Base-by-base conservation (phyloP, 2,113 vertebrate genomes). In the Phaetusa simplex region DNA sequence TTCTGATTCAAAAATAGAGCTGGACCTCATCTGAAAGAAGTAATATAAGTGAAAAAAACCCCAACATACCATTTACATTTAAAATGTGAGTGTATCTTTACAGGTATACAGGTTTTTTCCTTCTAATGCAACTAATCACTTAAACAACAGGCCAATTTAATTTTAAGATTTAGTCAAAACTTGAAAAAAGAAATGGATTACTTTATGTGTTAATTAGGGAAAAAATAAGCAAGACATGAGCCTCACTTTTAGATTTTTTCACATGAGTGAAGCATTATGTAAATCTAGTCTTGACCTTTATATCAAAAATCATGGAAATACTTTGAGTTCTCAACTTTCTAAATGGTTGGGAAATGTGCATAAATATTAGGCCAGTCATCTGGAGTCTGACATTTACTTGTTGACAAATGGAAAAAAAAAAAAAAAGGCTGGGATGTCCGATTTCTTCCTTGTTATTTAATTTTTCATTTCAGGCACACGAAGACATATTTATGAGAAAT, bases 371-470 rank as follows among this genome's bases (percentile, higher is more conserved):
- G 26, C 27, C 19, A 67, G 45, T 94, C 72, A 94, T 93, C 80
- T 94, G 95, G 80, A 86, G 32, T 88, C 59, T 95, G 90, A 95
- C 76, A 95, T 88, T 95, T 97, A 59, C n/a, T 70, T 78, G 29
- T 45, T 94, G 85, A 80, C 36, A 58, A 92, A 82, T 42, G 3
- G 3, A 42, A 65, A 62, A 47, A n/a, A 8, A 74, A 61, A 4
- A 23, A 30, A 65, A 58, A 29, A 49, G 52, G 1, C 8, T 32
- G 16, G 11, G 40, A 40, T 65, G 27, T 55, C 52, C 49, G 61
- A 69, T 76, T 93, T 49, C 8, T 85, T 86, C 10, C 9, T 71
- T 52, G 30, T 74, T 59, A 16, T 56, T 88, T 73, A 36, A 5
- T 53, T 73, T 85, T 77, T 92, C 14, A 64, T 78, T 90, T 8